Evolutionary conservation across 2,113 vertebrate species (phyloP).

Genomic region (Pachypanchax playfairii): DNA sequence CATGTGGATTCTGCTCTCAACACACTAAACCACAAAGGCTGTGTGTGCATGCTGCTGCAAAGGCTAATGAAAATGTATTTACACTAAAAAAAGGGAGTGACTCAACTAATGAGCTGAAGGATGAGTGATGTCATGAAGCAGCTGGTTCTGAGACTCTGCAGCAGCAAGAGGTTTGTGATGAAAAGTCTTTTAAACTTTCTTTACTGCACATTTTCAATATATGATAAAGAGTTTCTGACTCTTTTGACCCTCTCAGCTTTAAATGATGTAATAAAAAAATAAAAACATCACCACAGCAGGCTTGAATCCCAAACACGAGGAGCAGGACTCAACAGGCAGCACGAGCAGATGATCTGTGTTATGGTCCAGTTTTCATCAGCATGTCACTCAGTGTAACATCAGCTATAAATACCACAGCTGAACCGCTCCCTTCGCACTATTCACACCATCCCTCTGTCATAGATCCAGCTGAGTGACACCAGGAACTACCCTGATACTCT

Average conservation of each 20-base stretch:
- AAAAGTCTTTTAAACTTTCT: no score
- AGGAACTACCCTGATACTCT: conserved; percentile 59
- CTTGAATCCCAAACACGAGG: conserved; percentile 15
- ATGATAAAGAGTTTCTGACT: no score
- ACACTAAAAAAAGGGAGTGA: conserved; percentile 1
- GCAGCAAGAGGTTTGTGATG: no score
- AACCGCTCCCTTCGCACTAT: conserved; percentile 36
- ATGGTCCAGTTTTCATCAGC: conserved; percentile 69
- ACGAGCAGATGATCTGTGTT: conserved; percentile 44
- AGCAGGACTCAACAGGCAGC: conserved; percentile 18
- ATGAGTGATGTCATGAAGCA: conserved; percentile 29
- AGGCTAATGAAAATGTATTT: conserved; percentile 16
- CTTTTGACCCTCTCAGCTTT: not conserved
- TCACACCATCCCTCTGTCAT: conserved; percentile 66
- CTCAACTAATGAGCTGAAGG: conserved; percentile 20
- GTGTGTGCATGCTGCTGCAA: conserved; percentile 1
- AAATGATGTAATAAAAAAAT: conserved; percentile 12
- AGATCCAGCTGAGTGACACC: conserved; percentile 59
- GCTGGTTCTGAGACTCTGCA: conserved; percentile 5
- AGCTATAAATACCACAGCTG: conserved; percentile 73
- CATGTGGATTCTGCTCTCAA: not conserved
- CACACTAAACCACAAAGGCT: conserved; percentile 14
- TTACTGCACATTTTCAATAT: no score
- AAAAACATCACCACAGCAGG: conserved; percentile 33
- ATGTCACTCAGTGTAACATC: conserved; percentile 53